Conservation (phyloP, 2,888 invertebrate genomes). For the Metellina segmentata region DNA sequence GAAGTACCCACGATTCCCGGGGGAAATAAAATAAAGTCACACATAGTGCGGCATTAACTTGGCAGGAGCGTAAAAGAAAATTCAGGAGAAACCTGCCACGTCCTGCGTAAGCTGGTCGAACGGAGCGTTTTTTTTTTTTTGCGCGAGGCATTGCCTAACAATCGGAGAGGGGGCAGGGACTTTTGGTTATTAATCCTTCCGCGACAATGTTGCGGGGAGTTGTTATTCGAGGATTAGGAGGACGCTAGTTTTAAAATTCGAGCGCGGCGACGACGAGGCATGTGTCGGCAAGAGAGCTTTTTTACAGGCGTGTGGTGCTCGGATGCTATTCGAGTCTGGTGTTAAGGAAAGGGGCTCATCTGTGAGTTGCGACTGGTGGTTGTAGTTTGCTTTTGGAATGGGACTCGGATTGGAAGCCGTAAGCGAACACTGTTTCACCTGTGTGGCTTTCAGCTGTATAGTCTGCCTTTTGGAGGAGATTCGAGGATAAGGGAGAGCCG, state of each 20-base stretch:
- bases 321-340: not conserved
- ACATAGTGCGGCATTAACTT: not conserved
- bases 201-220: constrained; percentile 74
- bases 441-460: no score
- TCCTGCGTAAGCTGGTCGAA: not conserved
- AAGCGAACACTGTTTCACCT: no score
- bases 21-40: not conserved
- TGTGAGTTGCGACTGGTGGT: not conserved
- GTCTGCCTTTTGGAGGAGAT: no score
- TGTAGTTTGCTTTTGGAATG: no score
- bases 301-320: not conserved
- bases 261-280: constrained; percentile 45
- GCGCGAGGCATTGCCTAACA: constrained; percentile 45
- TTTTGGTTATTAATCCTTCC: constrained; percentile 72
- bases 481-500: no score
- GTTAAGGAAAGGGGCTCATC: not conserved
- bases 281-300: constrained; percentile 38
- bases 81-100: not conserved
- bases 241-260: constrained; percentile 67
- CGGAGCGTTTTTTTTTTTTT: constrained; percentile 8
- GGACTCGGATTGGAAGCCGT: no score
- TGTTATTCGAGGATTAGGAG: constrained; percentile 72
- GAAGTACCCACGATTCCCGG: no score
- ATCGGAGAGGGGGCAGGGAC: constrained; percentile 37
- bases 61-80: not conserved